Evolutionary conservation across 1,140 invertebrate species (phyloP), one percentile per base, ranked within the genome.

Genomic region (Pseudomyrmex concolor): DNA sequence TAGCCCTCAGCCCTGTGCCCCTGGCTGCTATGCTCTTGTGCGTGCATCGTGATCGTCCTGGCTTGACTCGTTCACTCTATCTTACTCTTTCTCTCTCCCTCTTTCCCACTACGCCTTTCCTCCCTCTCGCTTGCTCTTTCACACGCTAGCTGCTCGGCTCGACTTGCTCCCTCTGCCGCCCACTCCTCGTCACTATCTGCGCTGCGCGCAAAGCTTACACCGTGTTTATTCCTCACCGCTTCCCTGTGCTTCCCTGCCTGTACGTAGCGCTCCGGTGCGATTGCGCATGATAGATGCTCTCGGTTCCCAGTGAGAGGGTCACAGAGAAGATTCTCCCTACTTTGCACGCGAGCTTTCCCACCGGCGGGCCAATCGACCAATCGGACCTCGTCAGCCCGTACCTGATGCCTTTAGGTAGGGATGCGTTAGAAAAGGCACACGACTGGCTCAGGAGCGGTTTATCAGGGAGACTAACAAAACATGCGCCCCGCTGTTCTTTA

Each of bases 1-100:
- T 90, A 92, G 91, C 92, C 91, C 92, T 93, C 90, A 91, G 91
- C 91, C 91, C 90, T 91, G 91, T 92, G 91, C 91, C 92, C 90
- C 91, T 92, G 90, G 91, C 90, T 90, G 92, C 90, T 92, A 92
- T 92, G 91, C 92, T 93, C 92, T 92, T 91, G 91, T 91, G 92
- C 92, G 92, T 91, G 91, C 93, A 94, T 94, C 92, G 91, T 93
- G 92, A 93, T 93, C 92, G 92, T 91, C 91, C 89, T 91, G 89
- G 85, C 68, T 45, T 55, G 85, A 34, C 86, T 83, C 77, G 82
- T 74, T 74, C 63, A 73, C 55, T 84, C 89, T 83, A 57, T 90
- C 88, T 89, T 68, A 84, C 84, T 87, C 60, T n/a, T 48, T 66
- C 68, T 45, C n/a, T 62, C 76, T 72, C 60, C 60, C 76, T 72